Evolutionary conservation across 35 echinoderm and acorn worm genomes (phyloP).

Genomic region (Ophioderma brevispina): DNA sequence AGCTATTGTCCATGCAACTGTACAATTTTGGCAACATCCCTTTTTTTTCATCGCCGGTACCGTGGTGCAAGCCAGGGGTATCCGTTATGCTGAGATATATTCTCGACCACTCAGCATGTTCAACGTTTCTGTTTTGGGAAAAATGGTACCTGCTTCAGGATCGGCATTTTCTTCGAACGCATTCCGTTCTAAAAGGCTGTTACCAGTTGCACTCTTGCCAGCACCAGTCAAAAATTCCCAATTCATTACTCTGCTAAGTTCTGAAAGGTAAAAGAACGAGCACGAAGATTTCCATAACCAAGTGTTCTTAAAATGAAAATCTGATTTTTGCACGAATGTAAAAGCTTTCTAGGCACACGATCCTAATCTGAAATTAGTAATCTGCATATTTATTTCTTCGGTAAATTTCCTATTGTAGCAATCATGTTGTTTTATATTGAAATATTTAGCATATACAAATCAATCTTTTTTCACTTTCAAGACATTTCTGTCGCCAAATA

Average conservation of each 20-base stretch:
- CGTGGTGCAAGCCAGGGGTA: background rate
- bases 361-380: too few species aligned
- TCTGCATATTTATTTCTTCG: too few species aligned
- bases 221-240: background rate
- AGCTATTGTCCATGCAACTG: background rate
- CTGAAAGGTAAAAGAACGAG: background rate
- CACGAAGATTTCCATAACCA: too few species aligned
- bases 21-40: background rate
- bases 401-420: too few species aligned
- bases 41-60: background rate
- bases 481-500: too few species aligned
- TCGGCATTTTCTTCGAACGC: background rate
- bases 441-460: too few species aligned
- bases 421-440: too few species aligned
- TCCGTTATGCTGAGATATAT: background rate
- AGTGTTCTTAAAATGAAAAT: too few species aligned
- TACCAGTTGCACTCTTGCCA: background rate
- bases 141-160: background rate
- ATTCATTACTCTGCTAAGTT: background rate
- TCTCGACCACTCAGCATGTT: background rate
- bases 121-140: background rate
- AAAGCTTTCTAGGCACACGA: too few species aligned
- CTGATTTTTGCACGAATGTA: too few species aligned
- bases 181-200: background rate
- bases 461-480: too few species aligned